Conservation (phyloP, 1,140 invertebrate species). For the Brachionus sp. region DNA sequence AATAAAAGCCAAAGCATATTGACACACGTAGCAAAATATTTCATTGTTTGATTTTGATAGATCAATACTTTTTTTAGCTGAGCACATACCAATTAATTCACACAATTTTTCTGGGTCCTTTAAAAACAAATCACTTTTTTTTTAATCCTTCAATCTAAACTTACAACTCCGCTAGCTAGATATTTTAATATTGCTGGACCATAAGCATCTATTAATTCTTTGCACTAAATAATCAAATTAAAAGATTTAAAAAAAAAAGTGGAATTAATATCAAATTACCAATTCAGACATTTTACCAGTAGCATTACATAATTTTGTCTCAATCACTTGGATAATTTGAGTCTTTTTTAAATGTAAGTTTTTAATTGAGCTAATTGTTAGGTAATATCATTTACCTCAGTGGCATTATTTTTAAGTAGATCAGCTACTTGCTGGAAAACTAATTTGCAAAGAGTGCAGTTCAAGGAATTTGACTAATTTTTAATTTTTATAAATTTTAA, state of each 20-base stretch:
- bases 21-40: constrained; percentile 20
- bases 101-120: constrained; percentile 42
- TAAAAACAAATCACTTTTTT: not conserved
- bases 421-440: constrained; percentile 17
- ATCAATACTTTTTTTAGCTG: not conserved
- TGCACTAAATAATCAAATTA: not conserved
- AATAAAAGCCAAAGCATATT: constrained; percentile 32
- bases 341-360: not conserved
- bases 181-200: constrained; percentile 27
- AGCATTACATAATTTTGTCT: constrained; percentile 24
- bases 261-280: not conserved
- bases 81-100: constrained; percentile 30
- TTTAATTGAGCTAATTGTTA: not conserved
- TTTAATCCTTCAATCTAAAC: not conserved
- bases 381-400: not conserved
- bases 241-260: not conserved
- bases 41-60: not conserved
- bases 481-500: not conserved
- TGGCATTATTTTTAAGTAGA: constrained; percentile 8
- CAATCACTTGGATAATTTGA: not conserved
- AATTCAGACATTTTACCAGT: constrained; percentile 8
- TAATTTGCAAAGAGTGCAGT: constrained; percentile 21
- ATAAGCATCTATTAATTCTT: not conserved
- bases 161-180: constrained; percentile 23
- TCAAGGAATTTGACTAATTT: not conserved